Conservation (phyloP, 2,797 vertebrate genomes). For the Cyclopterus lumpus region DNA sequence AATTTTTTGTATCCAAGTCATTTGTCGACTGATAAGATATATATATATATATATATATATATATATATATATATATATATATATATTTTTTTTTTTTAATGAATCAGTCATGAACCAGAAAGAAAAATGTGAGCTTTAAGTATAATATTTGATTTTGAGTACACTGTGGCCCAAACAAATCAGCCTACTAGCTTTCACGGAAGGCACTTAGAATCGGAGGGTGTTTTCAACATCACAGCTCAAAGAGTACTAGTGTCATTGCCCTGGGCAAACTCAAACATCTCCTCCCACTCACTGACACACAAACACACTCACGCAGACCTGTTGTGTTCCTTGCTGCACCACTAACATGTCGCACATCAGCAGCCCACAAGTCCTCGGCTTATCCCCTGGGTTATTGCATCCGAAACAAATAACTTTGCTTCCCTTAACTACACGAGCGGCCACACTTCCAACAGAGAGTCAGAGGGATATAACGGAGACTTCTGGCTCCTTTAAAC, state of each 20-base stretch:
- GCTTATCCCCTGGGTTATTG: slow-evolving; percentile 66
- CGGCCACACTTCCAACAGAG: slow-evolving; percentile 56
- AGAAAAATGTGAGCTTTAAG: not conserved
- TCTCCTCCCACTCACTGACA: slow-evolving; percentile 63
- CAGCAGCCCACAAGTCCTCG: slow-evolving; percentile 58
- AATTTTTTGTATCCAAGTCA: slow-evolving; percentile 32
- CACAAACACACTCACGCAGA: slow-evolving; percentile 40
- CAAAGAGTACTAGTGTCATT: slow-evolving; percentile 59
- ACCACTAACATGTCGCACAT: slow-evolving; percentile 52
- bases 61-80: no score
- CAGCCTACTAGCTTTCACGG: slow-evolving; percentile 41
- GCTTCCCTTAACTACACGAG: slow-evolving; percentile 54
- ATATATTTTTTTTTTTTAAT: slow-evolving; percentile 7
- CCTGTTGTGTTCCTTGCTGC: slow-evolving; percentile 45
- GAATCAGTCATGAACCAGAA: slow-evolving; percentile 16
- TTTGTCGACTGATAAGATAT: slow-evolving; percentile 11
- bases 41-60: no score
- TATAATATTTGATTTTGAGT: slow-evolving; percentile 6
- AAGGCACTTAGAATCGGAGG: slow-evolving; percentile 56
- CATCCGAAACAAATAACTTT: slow-evolving; percentile 70
- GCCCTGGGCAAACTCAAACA: slow-evolving; percentile 66
- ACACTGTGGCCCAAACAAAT: slow-evolving; percentile 33
- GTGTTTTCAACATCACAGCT: slow-evolving; percentile 61
- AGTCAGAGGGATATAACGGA: slow-evolving; percentile 42
- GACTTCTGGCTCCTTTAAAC: slow-evolving; percentile 60